Percentiles rank a stretch among this genome's conserved stretches.
Conservation (phyloP, 1,140 invertebrate genomes). For the Aphelinus certus region DNA sequence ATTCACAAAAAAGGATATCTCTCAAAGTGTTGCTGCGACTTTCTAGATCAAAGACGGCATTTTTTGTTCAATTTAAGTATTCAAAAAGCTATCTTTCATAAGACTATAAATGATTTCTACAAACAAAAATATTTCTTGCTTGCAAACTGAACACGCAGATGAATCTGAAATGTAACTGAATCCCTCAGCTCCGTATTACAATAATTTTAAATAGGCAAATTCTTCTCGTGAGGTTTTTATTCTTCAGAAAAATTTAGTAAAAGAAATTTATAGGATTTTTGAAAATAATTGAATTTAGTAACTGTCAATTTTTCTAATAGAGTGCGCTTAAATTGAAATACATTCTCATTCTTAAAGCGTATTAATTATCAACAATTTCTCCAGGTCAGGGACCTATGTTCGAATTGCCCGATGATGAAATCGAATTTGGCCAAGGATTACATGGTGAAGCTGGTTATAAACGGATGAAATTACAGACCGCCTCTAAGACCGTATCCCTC, state of each 20-base stretch:
- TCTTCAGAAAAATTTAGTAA: no score
- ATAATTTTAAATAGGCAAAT: no score
- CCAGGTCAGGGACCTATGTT: constrained; percentile 72
- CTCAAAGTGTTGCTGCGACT: background rate
- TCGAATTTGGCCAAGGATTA: constrained; percentile 85
- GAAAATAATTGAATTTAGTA: background rate
- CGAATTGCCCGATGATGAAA: constrained; percentile 72
- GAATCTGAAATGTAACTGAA: no score
- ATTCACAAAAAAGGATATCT: background rate
- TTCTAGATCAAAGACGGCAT: no score
- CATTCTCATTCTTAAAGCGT: background rate
- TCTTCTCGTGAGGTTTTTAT: no score
- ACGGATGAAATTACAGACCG: constrained; percentile 71
- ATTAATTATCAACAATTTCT: constrained; percentile 8
- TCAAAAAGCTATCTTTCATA: background rate
- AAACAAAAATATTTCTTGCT: no score
- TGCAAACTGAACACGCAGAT: no score
- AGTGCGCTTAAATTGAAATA: background rate
- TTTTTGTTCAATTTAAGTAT: background rate
- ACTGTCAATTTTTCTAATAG: background rate
- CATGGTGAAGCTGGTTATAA: constrained; percentile 88
- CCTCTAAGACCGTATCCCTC: constrained; percentile 62
- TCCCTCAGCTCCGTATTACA: no score
- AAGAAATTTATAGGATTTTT: background rate
- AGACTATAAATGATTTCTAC: no score